These are phyloP conservation scores for Planococcus citri DNA, from an alignment of 1,140 invertebrate genomes.

Conservation along the genomic window DNA sequence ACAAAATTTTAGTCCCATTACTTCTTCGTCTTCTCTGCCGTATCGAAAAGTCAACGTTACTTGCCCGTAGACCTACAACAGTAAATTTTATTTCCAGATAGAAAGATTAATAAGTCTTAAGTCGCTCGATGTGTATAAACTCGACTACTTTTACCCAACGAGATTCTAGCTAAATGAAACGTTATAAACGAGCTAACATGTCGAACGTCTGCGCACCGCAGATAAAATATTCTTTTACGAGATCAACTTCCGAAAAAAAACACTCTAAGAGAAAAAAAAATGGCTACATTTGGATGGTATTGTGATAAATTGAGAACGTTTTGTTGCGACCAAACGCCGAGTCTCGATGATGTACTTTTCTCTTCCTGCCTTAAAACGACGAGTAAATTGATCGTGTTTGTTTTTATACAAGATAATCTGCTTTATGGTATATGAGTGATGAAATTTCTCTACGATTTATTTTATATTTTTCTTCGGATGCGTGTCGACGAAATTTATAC, in stretches of 20 bases:
- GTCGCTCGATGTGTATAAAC: too few relatives aligned
- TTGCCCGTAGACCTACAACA: conserved; percentile 56
- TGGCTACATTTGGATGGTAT: not conserved
- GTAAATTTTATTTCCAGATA: conserved; percentile 3
- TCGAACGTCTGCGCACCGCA: not conserved
- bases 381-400: too few relatives aligned
- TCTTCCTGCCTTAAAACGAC: too few relatives aligned
- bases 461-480: not conserved
- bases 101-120: not conserved
- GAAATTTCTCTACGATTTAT: not conserved
- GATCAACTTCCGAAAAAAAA: too few relatives aligned
- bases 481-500: too few relatives aligned
- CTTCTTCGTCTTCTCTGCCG: conserved; percentile 80
- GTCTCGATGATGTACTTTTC: too few relatives aligned
- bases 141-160: too few relatives aligned
- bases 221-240: not conserved
- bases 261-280: too few relatives aligned
- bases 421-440: too few relatives aligned
- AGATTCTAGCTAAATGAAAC: not conserved
- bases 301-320: not conserved
- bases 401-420: too few relatives aligned
- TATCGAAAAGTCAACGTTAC: conserved; percentile 77
- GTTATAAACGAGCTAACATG: not conserved
- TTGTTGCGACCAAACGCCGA: too few relatives aligned
- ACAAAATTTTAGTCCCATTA: conserved; percentile 83